phyloP scores from a whole-genome alignment of 2,888 invertebrate genomes.

The Aproaerema taeniolella region DNA sequence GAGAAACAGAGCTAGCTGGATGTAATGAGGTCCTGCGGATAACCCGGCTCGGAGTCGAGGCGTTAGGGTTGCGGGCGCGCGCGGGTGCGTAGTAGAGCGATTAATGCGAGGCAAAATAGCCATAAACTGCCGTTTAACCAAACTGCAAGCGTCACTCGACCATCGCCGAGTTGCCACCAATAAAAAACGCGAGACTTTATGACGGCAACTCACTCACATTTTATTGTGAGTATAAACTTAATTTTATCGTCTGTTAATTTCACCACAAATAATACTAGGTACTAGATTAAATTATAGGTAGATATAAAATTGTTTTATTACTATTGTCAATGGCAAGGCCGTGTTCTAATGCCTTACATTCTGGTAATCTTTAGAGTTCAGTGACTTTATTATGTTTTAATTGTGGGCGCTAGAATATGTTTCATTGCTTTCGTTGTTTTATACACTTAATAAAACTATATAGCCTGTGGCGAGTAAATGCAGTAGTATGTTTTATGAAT shows the following conservation, averaged over 20 bases:
- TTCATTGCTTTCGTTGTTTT: neutral
- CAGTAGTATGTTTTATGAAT: too few relatives aligned
- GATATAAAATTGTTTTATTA: conserved; percentile 57
- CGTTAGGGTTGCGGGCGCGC: conserved; percentile 53
- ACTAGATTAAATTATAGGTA: conserved; percentile 57
- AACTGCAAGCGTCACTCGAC: conserved; percentile 75
- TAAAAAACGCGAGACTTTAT: conserved; percentile 78
- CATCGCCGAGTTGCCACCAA: conserved; percentile 68
- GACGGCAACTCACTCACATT: conserved; percentile 77
- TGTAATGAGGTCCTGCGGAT: conserved; percentile 3
- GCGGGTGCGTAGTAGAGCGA: conserved; percentile 70
- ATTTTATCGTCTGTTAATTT: conserved; percentile 78
- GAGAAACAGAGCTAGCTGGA: conserved; percentile 2
- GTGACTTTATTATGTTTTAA: conserved; percentile 23
- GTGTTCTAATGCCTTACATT: conserved; percentile 39
- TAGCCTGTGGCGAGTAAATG: too few relatives aligned
- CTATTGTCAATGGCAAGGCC: conserved; percentile 60
- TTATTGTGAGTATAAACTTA: conserved; percentile 78
- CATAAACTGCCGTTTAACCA: conserved; percentile 77
- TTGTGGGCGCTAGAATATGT: neutral
- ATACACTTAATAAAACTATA: neutral
- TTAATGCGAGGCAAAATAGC: conserved; percentile 77
- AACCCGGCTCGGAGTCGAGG: conserved; percentile 1
- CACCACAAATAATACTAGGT: conserved; percentile 74
- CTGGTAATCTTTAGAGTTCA: conserved; percentile 29